Evolutionary conservation across 2,888 invertebrate genomes (phyloP).

Genomic region (Sycophila texana): DNA sequence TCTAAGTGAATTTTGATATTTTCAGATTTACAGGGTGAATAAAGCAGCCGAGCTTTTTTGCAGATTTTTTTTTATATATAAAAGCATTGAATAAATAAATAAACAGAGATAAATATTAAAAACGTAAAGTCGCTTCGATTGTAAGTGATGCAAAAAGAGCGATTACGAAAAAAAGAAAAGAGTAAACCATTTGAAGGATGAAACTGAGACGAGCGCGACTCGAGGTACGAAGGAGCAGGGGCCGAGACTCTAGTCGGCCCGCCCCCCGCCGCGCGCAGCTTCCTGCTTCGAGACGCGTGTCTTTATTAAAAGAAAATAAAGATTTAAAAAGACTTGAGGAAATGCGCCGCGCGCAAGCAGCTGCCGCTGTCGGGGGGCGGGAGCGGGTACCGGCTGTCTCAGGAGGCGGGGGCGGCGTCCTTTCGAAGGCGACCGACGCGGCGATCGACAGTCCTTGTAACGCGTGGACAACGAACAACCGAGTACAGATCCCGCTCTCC

Average conservation of each 20-base stretch:
- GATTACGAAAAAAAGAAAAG: neutral
- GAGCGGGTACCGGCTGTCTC: conserved; percentile 56
- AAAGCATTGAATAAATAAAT: no score
- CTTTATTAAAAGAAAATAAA: conserved; percentile 2
- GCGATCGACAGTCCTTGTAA: neutral
- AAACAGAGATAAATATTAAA: neutral
- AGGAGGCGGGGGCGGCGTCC: conserved; percentile 23
- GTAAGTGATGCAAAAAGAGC: no score
- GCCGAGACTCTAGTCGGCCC: conserved; percentile 56
- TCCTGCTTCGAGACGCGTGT: conserved; percentile 60
- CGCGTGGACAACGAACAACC: neutral
- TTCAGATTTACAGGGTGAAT: no score
- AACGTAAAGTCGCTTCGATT: no score
- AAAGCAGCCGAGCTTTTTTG: no score
- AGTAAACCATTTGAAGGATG: neutral
- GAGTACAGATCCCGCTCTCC: conserved; percentile 55
- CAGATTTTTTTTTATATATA: neutral
- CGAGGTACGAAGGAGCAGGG: conserved; percentile 53
- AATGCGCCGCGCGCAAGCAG: conserved; percentile 59
- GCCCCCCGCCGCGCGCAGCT: conserved; percentile 73
- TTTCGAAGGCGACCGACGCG: neutral
- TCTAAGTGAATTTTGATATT: no score
- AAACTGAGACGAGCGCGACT: conserved; percentile 36
- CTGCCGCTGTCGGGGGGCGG: conserved; percentile 73
- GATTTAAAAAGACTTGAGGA: neutral